Base-by-base conservation (phyloP, 2,113 vertebrate genomes). In the Perognathus longimembris region DNA sequence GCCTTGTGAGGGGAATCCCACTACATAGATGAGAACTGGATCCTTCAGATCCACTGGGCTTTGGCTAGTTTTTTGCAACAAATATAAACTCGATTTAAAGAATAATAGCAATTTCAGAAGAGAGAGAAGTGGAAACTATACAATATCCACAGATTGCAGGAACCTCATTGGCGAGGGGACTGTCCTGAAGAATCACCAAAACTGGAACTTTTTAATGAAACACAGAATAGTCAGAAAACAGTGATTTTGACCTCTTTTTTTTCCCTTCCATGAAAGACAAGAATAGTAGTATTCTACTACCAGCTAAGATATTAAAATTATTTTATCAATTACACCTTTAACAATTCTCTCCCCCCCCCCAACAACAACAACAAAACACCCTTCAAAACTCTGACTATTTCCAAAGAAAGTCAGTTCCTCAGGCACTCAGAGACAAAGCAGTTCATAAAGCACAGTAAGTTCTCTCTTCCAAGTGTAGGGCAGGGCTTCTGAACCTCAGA, bases 121-220 rank as follows among this genome's bases (percentile, higher is more conserved):
- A 36, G 28, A 78, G 30, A 74, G 26, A 77, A 59, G 36, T 64
- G 3, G 42, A 63, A 2, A 66, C 76, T 18, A 71, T 15, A 54
- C 12, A 73, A 36, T 75, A 91, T 82, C 74, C 14, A 54, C 36
- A 89, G 17, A 45, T 30, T 24, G 0, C 2, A 84, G 18, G 50
- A 76, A 64, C 6, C 57, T 73, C 54, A 42, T 87, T 78, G 69
- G 26, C 61, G 83, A 86, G 82, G 32, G n/a, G 22, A 45, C 24
- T 57, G 42, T n/a, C 54, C 45, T 91, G 7, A 75, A 69, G n/a
- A 54, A 7, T 85, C 71, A 66, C 12, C 32, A 82, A 71, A 93
- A 89, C 32, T 22, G 15, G 9, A 85, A 64, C n/a, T 78, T 78
- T 64, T 69, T 34, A 85, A 69, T 59, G 7, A 77, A 88, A 92